phyloP scores from a whole-genome alignment of 2,113 vertebrate species.

The Lichenostomus cassidix region DNA sequence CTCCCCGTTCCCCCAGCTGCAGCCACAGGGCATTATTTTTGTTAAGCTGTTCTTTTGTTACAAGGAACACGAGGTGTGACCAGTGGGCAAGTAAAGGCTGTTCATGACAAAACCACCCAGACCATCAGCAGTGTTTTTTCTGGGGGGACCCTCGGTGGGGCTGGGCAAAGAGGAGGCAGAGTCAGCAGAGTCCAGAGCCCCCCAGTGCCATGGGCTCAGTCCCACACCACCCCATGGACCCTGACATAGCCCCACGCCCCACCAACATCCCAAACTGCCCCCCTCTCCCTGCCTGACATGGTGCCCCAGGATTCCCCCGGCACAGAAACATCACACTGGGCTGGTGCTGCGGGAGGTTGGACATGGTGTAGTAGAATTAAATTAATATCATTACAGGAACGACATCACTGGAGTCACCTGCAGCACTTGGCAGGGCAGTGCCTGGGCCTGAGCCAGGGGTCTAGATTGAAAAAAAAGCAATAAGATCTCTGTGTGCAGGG shows the following conservation, averaged over 20 bases:
- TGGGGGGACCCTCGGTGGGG: neutral
- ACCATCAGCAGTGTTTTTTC: rapidly evolving
- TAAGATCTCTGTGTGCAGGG: neutral
- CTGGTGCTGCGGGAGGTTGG: neutral
- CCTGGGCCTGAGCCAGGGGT: neutral
- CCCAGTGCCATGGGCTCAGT: neutral
- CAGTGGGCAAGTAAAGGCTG: neutral
- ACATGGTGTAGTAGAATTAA: neutral
- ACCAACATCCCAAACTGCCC: neutral
- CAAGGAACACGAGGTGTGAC: rapidly evolving
- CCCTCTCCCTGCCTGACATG: no score
- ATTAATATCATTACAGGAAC: neutral
- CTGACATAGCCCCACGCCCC: neutral
- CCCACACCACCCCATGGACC: neutral
- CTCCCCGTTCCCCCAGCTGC: neutral
- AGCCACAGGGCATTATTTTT: neutral
- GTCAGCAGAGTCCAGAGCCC: neutral
- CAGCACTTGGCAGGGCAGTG: neutral
- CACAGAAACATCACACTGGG: neutral
- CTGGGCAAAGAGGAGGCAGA: neutral
- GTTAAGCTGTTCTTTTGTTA: neutral
- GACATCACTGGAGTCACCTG: neutral
- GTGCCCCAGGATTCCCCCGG: neutral
- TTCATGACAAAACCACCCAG: neutral
- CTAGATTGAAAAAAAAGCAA: neutral